Conservation (phyloP, 1,140 invertebrate species). For the Campoletis sonorensis region DNA sequence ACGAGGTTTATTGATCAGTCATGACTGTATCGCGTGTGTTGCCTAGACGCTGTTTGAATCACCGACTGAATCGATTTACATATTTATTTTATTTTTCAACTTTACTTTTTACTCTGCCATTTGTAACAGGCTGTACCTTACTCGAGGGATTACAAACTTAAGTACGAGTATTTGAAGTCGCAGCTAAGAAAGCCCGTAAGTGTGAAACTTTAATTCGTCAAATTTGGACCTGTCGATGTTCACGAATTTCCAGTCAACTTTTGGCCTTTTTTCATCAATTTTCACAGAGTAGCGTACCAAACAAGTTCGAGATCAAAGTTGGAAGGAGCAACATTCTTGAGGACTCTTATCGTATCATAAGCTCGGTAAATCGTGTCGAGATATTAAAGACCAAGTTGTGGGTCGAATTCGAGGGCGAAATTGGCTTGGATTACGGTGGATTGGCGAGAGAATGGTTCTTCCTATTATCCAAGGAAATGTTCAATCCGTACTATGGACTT, state of each 20-base stretch:
- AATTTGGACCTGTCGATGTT: slow-evolving; percentile 29
- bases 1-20: slow-evolving; percentile 37
- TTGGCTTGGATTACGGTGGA: slow-evolving; percentile 98
- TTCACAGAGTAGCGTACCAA: slow-evolving; percentile 93
- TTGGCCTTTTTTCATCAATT: slow-evolving; percentile 47
- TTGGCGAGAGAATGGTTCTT: slow-evolving; percentile 99
- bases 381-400: slow-evolving; percentile 97
- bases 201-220: slow-evolving; percentile 62
- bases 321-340: slow-evolving; percentile 93
- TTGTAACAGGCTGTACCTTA: slow-evolving; percentile 90
- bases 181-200: slow-evolving; percentile 96
- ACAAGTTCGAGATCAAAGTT: slow-evolving; percentile 98
- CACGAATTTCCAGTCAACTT: not conserved
- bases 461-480: slow-evolving; percentile 99
- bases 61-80: not conserved
- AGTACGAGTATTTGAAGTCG: slow-evolving; percentile 98
- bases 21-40: not conserved
- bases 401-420: slow-evolving; percentile 99
- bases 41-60: not conserved
- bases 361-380: slow-evolving; percentile 89
- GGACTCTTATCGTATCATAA: slow-evolving; percentile 95
- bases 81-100: slow-evolving; percentile 19
- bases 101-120: slow-evolving; percentile 55
- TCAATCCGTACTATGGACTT: slow-evolving; percentile 99
- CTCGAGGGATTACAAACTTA: slow-evolving; percentile 98